Percentiles rank a stretch among this genome's conserved stretches.
Evolutionary conservation across 2,888 invertebrate genomes (phyloP).

Genomic region (Mythimna albipuncta): DNA sequence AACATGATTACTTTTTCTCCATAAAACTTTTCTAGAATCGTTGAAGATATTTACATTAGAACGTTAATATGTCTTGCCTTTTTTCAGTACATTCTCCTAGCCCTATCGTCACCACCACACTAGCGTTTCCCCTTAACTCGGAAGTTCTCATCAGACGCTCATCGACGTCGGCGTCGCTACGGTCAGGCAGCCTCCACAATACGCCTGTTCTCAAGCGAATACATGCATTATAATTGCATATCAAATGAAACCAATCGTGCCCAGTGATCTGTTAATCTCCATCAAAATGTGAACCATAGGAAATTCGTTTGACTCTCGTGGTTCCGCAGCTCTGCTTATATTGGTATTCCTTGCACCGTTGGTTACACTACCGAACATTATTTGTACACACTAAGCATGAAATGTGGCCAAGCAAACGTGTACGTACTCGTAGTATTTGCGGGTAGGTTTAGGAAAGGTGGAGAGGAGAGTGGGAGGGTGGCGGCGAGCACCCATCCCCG

Average conservation of each 20-base stretch:
- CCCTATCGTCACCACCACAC: not conserved
- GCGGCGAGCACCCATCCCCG: conserved; percentile 66
- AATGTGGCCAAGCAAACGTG: conserved; percentile 90
- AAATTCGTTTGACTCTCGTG: conserved; percentile 80
- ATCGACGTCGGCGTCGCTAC: conserved; percentile 8
- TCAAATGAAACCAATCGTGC: conserved; percentile 53
- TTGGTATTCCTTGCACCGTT: conserved; percentile 87
- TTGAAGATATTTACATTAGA: not conserved
- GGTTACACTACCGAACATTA: conserved; percentile 87
- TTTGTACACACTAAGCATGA: conserved; percentile 91
- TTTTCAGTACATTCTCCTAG: not conserved
- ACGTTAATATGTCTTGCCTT: not conserved
- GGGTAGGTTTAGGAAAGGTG: conserved; percentile 89
- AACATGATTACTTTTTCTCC: not conserved
- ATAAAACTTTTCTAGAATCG: not conserved
- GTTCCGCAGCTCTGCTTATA: conserved; percentile 75
- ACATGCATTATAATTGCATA: conserved; percentile 69
- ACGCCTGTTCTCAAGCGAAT: conserved; percentile 56
- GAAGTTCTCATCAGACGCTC: conserved; percentile 5
- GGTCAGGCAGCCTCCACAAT: conserved; percentile 10
- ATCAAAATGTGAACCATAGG: conserved; percentile 75
- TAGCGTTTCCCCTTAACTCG: not conserved
- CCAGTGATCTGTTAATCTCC: conserved; percentile 56
- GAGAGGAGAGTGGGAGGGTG: conserved; percentile 72
- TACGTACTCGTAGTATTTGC: conserved; percentile 87